Evolutionary conservation across 2,888 invertebrate genomes (phyloP).

Genomic region (Hartigia nigra): DNA sequence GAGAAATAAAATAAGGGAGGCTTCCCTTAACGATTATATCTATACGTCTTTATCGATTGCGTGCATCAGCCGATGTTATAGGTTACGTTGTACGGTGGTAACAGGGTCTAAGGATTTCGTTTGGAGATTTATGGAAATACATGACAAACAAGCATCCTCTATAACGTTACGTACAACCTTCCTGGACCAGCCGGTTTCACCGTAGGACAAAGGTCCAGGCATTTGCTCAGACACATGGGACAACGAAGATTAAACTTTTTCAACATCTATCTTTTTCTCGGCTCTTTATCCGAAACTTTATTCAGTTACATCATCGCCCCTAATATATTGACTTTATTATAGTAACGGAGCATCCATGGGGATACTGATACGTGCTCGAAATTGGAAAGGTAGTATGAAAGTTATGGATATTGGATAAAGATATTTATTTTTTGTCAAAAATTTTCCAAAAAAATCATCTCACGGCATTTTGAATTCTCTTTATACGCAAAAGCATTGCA

Average conservation of each 20-base stretch:
- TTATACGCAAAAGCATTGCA: background rate
- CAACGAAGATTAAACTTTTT: background rate
- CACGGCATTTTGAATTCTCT: background rate
- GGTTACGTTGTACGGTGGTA: constrained; percentile 16
- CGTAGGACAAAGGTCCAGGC: background rate
- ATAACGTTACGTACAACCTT: constrained; percentile 18
- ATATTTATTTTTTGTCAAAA: background rate
- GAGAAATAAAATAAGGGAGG: background rate
- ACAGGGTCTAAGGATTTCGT: constrained; percentile 36
- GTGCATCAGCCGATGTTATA: constrained; percentile 3
- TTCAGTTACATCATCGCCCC: background rate
- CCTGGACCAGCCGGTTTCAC: background rate
- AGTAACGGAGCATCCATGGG: background rate
- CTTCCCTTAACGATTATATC: background rate
- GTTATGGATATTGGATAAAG: background rate
- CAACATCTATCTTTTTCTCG: background rate
- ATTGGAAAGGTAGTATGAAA: background rate
- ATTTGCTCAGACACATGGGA: background rate
- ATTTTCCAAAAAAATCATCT: background rate
- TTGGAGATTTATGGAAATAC: constrained; percentile 49
- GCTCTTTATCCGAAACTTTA: background rate
- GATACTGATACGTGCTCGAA: background rate
- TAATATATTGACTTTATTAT: background rate
- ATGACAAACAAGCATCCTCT: constrained; percentile 33
- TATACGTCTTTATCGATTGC: constrained; percentile 30